Evolutionary conservation across 2,113 vertebrate genomes (phyloP).

Genomic region (Todiramphus chloris): DNA sequence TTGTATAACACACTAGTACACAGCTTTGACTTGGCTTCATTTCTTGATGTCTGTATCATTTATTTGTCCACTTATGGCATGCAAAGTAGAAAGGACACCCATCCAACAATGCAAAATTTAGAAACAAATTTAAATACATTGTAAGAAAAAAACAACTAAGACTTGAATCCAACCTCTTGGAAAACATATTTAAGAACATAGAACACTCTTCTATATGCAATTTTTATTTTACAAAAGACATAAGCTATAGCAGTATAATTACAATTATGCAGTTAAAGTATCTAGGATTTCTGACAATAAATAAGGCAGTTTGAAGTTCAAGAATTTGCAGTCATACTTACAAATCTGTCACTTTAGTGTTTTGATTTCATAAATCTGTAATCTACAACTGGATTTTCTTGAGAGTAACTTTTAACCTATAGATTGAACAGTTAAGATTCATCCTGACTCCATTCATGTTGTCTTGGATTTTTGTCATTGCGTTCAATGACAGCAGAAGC

Average conservation of each 20-base stretch:
- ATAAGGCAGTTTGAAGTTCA: background rate
- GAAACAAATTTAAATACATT: background rate
- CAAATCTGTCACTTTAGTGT: background rate
- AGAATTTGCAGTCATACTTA: background rate
- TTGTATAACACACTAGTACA: background rate
- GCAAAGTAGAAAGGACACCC: background rate
- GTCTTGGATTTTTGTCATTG: background rate
- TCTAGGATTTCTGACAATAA: background rate
- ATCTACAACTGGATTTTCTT: background rate
- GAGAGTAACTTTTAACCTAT: background rate
- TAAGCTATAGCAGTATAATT: background rate
- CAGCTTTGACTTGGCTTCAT: background rate
- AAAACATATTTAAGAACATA: background rate
- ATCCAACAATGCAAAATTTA: background rate
- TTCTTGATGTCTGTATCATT: background rate
- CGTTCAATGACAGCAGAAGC: background rate
- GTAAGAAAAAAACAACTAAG: background rate
- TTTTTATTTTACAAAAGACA: background rate
- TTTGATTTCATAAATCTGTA: background rate
- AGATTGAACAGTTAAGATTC: background rate
- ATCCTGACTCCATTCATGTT: background rate
- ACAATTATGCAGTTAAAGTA: background rate
- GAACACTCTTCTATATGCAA: background rate
- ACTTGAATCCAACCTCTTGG: background rate
- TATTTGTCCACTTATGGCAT: background rate